These are phyloP conservation scores for Trypoxylon attenuatum DNA, from an alignment of 2,888 invertebrate genomes.

Conservation along the genomic window DNA sequence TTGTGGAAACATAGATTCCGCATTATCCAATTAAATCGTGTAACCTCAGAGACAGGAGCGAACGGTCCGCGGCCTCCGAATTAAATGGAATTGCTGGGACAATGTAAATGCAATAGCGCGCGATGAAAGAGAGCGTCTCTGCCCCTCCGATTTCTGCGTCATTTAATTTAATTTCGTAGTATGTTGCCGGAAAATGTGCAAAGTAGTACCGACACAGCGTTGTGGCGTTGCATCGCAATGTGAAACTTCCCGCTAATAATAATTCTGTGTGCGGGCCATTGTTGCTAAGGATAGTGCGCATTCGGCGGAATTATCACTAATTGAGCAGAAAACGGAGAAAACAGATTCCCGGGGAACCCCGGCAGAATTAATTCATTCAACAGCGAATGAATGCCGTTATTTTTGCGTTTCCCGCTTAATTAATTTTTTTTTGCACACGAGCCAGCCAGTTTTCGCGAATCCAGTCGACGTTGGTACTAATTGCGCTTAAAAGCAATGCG, in stretches of 20 bases:
- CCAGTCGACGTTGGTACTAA: background rate
- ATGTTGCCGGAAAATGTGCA: background rate
- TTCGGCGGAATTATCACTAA: constrained; percentile 17
- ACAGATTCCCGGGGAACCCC: constrained; percentile 11
- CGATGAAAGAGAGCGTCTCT: constrained; percentile 6
- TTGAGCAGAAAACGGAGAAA: background rate
- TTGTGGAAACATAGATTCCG: constrained; percentile 1
- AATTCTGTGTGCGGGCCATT: constrained; percentile 13
- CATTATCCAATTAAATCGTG: constrained; percentile 19
- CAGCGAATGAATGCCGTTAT: background rate
- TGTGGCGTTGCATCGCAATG: background rate
- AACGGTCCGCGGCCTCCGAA: constrained; percentile 1
- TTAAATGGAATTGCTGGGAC: constrained; percentile 24
- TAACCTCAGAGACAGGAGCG: background rate
- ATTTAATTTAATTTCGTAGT: constrained; percentile 32
- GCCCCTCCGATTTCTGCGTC: constrained; percentile 12
- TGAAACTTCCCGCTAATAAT: constrained; percentile 25
- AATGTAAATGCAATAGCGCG: constrained; percentile 25
- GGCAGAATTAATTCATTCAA: constrained; percentile 12
- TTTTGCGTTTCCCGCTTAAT: background rate
- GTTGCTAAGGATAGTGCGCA: too few species aligned
- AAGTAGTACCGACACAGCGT: background rate
- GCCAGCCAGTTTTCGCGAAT: background rate
- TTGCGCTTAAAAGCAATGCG: background rate
- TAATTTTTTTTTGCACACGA: background rate